These are phyloP conservation scores for Odocoileus hemionus DNA, from an alignment of 2,113 vertebrate species.

Conservation along the genomic window DNA sequence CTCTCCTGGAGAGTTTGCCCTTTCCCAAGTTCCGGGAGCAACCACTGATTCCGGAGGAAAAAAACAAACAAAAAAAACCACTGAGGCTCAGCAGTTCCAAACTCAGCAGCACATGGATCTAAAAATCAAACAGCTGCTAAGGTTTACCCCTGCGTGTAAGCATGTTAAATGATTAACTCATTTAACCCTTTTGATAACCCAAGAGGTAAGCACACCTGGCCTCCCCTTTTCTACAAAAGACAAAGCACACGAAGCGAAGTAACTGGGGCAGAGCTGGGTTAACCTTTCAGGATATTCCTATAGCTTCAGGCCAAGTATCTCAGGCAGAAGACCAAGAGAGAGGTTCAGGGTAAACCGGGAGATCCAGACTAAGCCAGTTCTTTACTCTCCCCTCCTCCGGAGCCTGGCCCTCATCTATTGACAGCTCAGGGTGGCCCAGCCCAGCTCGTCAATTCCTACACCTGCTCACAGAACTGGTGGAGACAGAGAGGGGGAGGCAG, in stretches of 20 bases:
- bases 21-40: too few relatives aligned
- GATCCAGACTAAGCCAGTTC: background rate
- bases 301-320: background rate
- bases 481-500: background rate
- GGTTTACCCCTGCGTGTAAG: rapidly evolving
- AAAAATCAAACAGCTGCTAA: background rate
- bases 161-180: background rate
- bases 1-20: background rate
- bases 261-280: background rate
- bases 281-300: background rate
- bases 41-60: background rate
- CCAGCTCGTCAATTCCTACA: background rate
- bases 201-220: background rate
- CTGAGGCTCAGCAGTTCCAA: background rate
- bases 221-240: background rate
- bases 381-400: background rate
- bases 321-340: background rate
- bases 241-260: background rate
- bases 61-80: background rate
- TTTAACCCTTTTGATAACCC: background rate
- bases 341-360: background rate
- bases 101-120: background rate
- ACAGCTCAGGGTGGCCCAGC: background rate
- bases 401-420: background rate
- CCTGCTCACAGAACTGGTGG: background rate